A percentile compares a stretch with the other conserved stretches of the same genome.
Evolutionary conservation across 2,888 invertebrate species (phyloP).

Genomic region (Palloptera scutellata): DNA sequence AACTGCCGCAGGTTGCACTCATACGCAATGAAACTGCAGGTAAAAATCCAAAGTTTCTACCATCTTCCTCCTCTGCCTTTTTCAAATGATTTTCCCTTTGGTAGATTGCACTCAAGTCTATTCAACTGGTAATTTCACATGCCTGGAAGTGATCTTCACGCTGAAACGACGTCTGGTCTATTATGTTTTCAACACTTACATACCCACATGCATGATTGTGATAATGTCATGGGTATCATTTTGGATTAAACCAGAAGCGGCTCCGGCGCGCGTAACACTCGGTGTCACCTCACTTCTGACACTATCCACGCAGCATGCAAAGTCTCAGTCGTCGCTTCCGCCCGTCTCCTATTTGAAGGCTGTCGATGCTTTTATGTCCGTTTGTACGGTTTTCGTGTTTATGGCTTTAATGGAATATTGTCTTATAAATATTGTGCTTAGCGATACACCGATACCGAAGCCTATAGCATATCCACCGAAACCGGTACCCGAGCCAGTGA

Average conservation of each 20-base stretch:
- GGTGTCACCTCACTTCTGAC: slow-evolving; percentile 91
- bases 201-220: slow-evolving; percentile 92
- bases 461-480: slow-evolving; percentile 61
- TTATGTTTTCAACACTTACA: slow-evolving; percentile 92
- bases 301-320: slow-evolving; percentile 90
- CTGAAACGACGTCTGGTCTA: slow-evolving; percentile 88
- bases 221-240: slow-evolving; percentile 98
- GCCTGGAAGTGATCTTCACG: slow-evolving; percentile 89
- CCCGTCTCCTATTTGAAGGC: slow-evolving; percentile 94
- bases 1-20: slow-evolving; percentile 87
- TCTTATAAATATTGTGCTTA: slow-evolving; percentile 75
- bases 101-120: slow-evolving; percentile 85
- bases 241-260: slow-evolving; percentile 95
- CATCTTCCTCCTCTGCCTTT: too few species aligned
- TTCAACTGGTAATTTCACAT: slow-evolving; percentile 81
- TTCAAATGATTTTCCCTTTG: not conserved
- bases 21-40: slow-evolving; percentile 78
- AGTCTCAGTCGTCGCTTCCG: slow-evolving; percentile 90
- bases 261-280: slow-evolving; percentile 89
- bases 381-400: slow-evolving; percentile 90
- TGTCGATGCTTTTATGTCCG: slow-evolving; percentile 92
- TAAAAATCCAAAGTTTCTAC: not conserved
- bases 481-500: slow-evolving; percentile 56
- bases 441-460: slow-evolving; percentile 63
- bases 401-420: slow-evolving; percentile 95